Percentiles rank a stretch among this genome's conserved stretches.
Evolutionary conservation across 2,797 vertebrate species (phyloP).

Genomic region (Lithobates pipiens): DNA sequence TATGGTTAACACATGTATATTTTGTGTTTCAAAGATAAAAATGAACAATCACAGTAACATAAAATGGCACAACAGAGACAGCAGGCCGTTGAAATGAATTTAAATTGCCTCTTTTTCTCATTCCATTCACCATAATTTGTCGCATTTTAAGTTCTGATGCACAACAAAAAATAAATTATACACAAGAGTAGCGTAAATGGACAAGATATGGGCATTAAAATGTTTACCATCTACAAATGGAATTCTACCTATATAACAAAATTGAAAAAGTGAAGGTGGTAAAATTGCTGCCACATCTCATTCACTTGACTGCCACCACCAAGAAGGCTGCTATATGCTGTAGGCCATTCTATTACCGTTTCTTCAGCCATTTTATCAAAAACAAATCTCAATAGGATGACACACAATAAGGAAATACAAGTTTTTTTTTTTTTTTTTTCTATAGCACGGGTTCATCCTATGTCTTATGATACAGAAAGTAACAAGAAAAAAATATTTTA

Average conservation of each 20-base stretch:
- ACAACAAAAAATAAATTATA: conserved; percentile 43
- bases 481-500: background rate
- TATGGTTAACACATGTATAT: background rate
- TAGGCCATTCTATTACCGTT: conserved; percentile 44
- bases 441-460: background rate
- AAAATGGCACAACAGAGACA: background rate
- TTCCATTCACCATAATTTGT: conserved; percentile 39
- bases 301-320: conserved; percentile 45
- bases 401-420: conserved; percentile 4
- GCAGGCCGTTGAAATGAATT: background rate
- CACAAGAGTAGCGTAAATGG: conserved; percentile 29
- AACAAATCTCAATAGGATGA: conserved; percentile 29
- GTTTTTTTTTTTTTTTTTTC: background rate
- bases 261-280: conserved; percentile 47
- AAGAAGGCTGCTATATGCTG: conserved; percentile 30
- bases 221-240: conserved; percentile 48
- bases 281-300: conserved; percentile 55
- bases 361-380: conserved; percentile 43
- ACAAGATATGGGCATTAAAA: conserved; percentile 46
- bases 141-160: conserved; percentile 32
- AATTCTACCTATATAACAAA: conserved; percentile 25
- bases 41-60: background rate
- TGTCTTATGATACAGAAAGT: background rate
- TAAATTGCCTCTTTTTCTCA: conserved; percentile 22
- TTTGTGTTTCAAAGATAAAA: background rate